Percentiles rank a stretch among this genome's conserved stretches.
These are phyloP conservation scores for Lathamus discolor DNA, from an alignment of 2,113 vertebrate species.

Conservation along the genomic window DNA sequence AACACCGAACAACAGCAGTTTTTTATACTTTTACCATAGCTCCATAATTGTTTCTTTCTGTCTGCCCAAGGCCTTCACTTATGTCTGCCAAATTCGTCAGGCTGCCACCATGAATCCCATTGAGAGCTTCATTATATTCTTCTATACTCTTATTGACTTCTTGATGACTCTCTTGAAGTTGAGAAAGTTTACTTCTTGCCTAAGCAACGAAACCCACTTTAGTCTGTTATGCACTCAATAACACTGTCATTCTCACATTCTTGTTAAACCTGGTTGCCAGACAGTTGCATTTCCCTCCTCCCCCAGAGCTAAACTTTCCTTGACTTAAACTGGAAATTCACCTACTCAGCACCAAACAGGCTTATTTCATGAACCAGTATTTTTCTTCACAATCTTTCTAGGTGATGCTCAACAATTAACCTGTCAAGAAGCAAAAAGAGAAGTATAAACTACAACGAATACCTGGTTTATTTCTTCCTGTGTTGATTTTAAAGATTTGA, in stretches of 20 bases:
- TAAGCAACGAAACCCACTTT: constrained; percentile 35
- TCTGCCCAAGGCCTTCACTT: constrained; percentile 84
- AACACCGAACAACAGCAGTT: not conserved
- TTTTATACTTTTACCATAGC: constrained; percentile 75
- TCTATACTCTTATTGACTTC: constrained; percentile 87
- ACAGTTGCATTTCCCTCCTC: not conserved
- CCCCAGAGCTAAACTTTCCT: not conserved
- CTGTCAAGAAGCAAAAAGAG: not conserved
- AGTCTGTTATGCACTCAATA: not conserved
- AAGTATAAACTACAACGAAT: not conserved
- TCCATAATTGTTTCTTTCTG: constrained; percentile 83
- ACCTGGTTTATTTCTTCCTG: constrained; percentile 99
- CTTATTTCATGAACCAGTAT: not conserved
- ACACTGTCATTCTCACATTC: too few relatives aligned
- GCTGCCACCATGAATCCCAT: constrained; percentile 86
- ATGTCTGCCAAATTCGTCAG: constrained; percentile 90
- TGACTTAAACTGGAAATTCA: not conserved
- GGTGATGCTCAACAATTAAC: not conserved
- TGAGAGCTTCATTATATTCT: constrained; percentile 85
- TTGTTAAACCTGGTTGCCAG: not conserved
- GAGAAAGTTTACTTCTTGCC: constrained; percentile 92
- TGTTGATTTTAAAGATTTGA: constrained; percentile 92
- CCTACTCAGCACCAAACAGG: not conserved
- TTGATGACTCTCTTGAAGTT: constrained; percentile 90
- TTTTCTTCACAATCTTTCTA: not conserved